Evolutionary conservation across 2,888 invertebrate species (phyloP), one percentile per base, ranked within the genome.

Genomic region (Tenthredo notha): DNA sequence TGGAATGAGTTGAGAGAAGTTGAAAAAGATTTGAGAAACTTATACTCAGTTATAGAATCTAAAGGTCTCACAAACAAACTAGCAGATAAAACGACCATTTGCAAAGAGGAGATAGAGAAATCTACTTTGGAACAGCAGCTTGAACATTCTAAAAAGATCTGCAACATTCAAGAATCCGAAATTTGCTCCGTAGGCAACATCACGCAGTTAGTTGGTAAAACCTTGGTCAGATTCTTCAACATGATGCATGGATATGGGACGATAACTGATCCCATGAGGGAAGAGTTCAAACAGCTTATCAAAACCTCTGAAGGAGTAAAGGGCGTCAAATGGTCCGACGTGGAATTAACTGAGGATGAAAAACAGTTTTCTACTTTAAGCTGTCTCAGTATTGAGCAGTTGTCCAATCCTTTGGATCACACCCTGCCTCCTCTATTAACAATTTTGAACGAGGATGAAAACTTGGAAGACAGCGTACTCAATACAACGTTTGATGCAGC

Each of bases 271-370:
- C 93, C 94, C 0, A 92, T 96, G 88, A 94, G 94, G 0, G 91
- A 93, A 0, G 95, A 96, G 86, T 96, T 96, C 87, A 92, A 95
- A 40, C 95, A 95, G 9, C 90, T 96, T 0, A 94, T 96, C 88
- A 95, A 94, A 87, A 94, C 95, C 86, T 94, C 95, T 0, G 96
- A 96, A 89, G 95, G 95, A 0, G 94, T 95, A 0, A 95, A 95
- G 89, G 94, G 94, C 43, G 95, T 96, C 18, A 94, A 95, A 15
- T 96, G 96, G 95, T 94, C 94, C 0, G 96, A 95, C 87, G 92
- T 92, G 61, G 93, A 94, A 15, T 85, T 87, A 37, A 85, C 88
- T 7, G 90, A 89, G 61, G 91, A 92, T 83, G 74, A 85, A 74
- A 61, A 84, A 33, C 90, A 91, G 85, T 92, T 92, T 83, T 91